Evolutionary conservation across 2,113 vertebrate genomes (phyloP).

Genomic region (Poeciliopsis retropinna): DNA sequence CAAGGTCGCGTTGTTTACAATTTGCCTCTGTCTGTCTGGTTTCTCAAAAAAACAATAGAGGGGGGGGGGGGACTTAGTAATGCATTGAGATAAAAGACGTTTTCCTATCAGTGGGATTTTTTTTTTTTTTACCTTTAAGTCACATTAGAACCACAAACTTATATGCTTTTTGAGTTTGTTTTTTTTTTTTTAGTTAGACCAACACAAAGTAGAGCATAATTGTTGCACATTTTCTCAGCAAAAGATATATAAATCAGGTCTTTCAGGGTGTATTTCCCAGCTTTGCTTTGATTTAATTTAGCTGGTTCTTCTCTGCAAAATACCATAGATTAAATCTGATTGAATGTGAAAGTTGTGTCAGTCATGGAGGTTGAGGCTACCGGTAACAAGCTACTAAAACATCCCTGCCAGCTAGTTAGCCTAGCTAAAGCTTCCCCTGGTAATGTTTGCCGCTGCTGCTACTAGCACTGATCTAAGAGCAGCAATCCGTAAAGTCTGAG

Average conservation of each 20-base stretch:
- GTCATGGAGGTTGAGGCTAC: no score
- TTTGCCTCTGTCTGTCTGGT: conserved; percentile 48
- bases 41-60: conserved; percentile 22
- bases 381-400: no score
- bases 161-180: not conserved
- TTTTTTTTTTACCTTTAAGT: not conserved
- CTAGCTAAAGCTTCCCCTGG: no score
- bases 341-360: no score
- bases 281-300: not conserved
- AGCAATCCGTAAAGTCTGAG: no score
- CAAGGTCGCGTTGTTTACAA: conserved; percentile 59
- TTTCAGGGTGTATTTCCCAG: not conserved
- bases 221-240: not conserved
- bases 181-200: not conserved
- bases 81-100: not conserved
- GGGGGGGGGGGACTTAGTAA: conserved; percentile 18
- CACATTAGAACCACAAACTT: not conserved
- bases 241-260: not conserved
- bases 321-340: no score
- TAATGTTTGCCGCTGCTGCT: no score
- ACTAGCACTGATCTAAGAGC: no score
- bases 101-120: not conserved
- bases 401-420: no score
- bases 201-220: not conserved
- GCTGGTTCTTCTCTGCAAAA: no score